Conservation (phyloP, 2,113 vertebrate species). For the Spilogale gracilis region DNA sequence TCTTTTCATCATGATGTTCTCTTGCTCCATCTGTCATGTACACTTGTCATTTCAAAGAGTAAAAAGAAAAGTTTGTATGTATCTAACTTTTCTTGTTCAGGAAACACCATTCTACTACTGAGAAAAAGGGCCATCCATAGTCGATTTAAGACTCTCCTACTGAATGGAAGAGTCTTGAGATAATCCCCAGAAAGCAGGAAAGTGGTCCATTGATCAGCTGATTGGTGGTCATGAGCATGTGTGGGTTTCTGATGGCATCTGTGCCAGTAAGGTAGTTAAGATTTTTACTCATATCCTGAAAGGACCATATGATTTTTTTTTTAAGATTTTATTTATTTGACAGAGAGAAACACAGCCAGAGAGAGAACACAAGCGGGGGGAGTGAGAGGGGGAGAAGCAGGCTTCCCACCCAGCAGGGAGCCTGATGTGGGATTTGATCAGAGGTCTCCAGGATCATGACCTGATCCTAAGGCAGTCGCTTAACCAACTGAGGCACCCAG, state of each 20-base stretch:
- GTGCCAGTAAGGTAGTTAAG: neutral
- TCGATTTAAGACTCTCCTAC: neutral
- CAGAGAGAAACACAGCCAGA: too few species aligned
- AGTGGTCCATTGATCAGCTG: neutral
- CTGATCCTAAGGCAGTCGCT: too few species aligned
- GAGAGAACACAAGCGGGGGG: too few species aligned
- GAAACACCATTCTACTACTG: neutral
- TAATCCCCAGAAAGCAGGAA: neutral
- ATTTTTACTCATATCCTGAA: neutral
- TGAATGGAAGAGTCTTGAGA: neutral
- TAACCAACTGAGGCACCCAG: too few species aligned
- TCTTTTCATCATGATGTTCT: neutral
- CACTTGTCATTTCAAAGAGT: conserved; percentile 5
- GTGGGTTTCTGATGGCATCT: neutral
- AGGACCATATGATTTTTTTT: neutral
- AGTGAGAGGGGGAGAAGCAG: too few species aligned
- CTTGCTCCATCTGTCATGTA: neutral
- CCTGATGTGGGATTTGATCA: too few species aligned
- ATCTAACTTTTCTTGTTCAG: neutral
- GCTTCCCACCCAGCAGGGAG: too few species aligned
- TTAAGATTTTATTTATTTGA: too few species aligned
- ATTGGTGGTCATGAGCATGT: neutral
- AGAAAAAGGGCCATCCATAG: neutral
- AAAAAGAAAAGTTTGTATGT: neutral
- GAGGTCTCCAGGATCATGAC: too few species aligned